Evolutionary conservation across 2,113 vertebrate genomes (phyloP).

Genomic region (Fulica atra): DNA sequence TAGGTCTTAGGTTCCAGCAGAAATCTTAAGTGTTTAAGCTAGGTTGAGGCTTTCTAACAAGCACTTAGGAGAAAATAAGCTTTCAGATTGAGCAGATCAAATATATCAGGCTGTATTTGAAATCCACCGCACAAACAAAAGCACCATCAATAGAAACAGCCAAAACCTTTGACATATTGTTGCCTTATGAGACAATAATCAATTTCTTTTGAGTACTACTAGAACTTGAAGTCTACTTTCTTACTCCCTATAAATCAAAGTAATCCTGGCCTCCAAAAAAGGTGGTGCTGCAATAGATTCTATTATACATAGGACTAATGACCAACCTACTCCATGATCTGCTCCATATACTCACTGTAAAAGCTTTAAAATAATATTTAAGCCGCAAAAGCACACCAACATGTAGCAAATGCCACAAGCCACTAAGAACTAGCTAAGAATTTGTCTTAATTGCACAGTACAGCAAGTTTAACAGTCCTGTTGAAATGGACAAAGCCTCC

Average conservation of each 20-base stretch:
- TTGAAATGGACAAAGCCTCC: neutral
- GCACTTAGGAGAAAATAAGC: neutral
- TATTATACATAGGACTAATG: neutral
- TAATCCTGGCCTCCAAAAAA: neutral
- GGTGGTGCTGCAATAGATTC: neutral
- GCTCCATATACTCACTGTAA: neutral
- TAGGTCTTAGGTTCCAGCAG: neutral
- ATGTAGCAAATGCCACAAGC: neutral
- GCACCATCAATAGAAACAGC: neutral
- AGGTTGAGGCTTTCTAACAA: too few species aligned
- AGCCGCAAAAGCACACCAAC: neutral
- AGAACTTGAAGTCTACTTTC: neutral
- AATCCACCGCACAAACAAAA: neutral
- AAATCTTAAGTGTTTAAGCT: neutral
- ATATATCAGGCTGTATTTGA: neutral
- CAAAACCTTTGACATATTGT: neutral
- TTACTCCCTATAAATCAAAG: neutral
- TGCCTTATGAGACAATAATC: neutral
- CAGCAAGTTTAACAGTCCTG: neutral
- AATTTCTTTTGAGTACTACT: neutral
- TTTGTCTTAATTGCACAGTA: neutral
- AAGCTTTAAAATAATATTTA: neutral
- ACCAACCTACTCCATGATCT: neutral
- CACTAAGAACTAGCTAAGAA: neutral
- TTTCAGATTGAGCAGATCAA: neutral